Conservation (phyloP, 2,888 invertebrate genomes). For the Oscheius myriophilus region DNA sequence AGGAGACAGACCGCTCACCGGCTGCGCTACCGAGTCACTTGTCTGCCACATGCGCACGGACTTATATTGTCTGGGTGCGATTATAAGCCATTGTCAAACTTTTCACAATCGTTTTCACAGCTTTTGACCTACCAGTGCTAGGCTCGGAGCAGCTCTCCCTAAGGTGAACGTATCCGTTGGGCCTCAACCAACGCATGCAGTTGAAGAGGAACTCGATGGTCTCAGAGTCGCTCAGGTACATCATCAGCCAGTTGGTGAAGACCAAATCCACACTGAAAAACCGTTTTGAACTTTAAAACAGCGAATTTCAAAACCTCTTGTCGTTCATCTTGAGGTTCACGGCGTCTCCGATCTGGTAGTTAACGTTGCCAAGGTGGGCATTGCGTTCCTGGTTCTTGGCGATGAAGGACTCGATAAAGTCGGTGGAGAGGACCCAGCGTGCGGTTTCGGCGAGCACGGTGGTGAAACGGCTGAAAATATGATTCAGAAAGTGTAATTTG, state of each 20-base stretch:
- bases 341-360: slow-evolving; percentile 74
- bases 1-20: too few species aligned
- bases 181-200: slow-evolving; percentile 74
- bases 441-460: slow-evolving; percentile 73
- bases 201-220: slow-evolving; percentile 71
- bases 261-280: slow-evolving; percentile 74
- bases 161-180: slow-evolving; percentile 74
- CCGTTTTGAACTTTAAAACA: neutral
- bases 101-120: too few species aligned
- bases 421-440: slow-evolving; percentile 73
- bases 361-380: slow-evolving; percentile 72
- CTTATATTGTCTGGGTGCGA: too few species aligned
- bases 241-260: slow-evolving; percentile 77
- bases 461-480: slow-evolving; percentile 73
- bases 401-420: slow-evolving; percentile 75
- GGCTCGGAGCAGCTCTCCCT: slow-evolving; percentile 76
- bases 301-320: slow-evolving; percentile 69
- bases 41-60: too few species aligned
- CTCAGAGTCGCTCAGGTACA: slow-evolving; percentile 75
- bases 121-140: slow-evolving; percentile 71
- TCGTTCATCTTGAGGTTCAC: slow-evolving; percentile 72
- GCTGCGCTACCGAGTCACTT: too few species aligned
- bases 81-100: too few species aligned
- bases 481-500: too few species aligned
- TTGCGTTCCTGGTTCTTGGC: slow-evolving; percentile 73